Base-by-base conservation (phyloP, 2,797 vertebrate species). In the Periparus ater region DNA sequence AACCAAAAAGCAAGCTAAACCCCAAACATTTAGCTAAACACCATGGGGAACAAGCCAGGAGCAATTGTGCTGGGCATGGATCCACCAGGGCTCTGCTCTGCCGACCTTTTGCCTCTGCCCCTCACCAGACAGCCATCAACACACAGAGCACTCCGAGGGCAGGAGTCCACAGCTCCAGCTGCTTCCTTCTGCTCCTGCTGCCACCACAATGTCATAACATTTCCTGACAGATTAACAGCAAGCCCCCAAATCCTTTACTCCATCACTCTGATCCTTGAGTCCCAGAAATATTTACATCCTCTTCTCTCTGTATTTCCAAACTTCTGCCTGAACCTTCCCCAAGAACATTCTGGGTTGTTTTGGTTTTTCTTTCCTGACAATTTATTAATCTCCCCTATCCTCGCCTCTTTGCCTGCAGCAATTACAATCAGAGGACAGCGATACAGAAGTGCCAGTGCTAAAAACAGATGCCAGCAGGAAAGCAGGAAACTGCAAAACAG, bases 391-490 rank as follows among this genome's bases (percentile, higher is more conserved):
- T 93, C 48, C 54, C 75, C 67, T 67, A 80, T 38, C 72, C 71
- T 87, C 29, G 54, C 44, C 68, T 79, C 71, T 87, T 77, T 68
- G 63, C 94, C 79, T 65, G 72, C 77, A 87, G 71, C 79, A 95
- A 96, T 95, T 93, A 87, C 91, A 95, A 93, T 94, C 80, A 95
- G 83, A 93, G 42, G 76, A 70, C 17, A 89, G 60, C 9, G 18
- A 54, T 32, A 92, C 60, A 86, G 70, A 94, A 94, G 95, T 86
- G 86, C 63, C 63, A 94, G 58, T 23, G 85, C 96, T 95, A 96
- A 96, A 97, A 95, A 93, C 75, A 13, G 95, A 92, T 92, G 88
- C 80, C 93, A 97, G 75, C 89, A 95, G 94, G 89, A 89, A 85
- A 48, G 82, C 89, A 87, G 86, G 89, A 95, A 96, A 85, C 53